Conservation (phyloP, 1,140 invertebrate genomes). For the Zaprionus camerounensis region DNA sequence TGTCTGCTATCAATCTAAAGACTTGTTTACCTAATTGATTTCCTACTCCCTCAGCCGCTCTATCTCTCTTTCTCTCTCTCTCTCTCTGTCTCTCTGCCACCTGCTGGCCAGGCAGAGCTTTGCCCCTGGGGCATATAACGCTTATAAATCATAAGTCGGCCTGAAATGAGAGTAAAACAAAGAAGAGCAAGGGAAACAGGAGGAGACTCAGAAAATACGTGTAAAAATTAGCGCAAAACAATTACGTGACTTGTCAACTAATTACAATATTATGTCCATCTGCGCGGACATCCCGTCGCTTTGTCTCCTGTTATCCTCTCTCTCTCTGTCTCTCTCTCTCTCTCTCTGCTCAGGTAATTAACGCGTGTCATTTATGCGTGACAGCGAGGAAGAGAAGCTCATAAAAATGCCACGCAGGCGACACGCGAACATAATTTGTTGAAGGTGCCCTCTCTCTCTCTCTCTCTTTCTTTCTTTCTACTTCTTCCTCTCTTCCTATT, state of each 20-base stretch:
- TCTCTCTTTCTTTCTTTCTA: not conserved
- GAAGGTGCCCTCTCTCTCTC: slow-evolving; percentile 30
- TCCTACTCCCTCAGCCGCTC: not conserved
- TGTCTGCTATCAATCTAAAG: slow-evolving; percentile 20
- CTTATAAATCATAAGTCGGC: slow-evolving; percentile 29
- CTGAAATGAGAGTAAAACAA: slow-evolving; percentile 17
- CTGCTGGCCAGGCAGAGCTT: not conserved
- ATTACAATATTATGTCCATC: slow-evolving; percentile 76
- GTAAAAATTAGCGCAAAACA: slow-evolving; percentile 68
- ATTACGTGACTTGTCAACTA: slow-evolving; percentile 80
- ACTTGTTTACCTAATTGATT: slow-evolving; percentile 20
- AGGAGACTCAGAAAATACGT: not conserved
- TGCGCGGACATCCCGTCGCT: slow-evolving; percentile 30
- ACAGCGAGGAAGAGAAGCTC: slow-evolving; percentile 51
- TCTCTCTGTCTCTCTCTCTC: not conserved
- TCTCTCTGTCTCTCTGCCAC: not conserved
- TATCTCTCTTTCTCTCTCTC: not conserved
- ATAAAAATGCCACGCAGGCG: slow-evolving; percentile 70
- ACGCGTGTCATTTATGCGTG: slow-evolving; percentile 76
- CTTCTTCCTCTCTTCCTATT: not conserved
- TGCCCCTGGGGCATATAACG: slow-evolving; percentile 6
- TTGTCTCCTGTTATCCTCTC: slow-evolving; percentile 28
- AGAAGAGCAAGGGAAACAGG: not conserved
- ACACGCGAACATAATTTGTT: slow-evolving; percentile 78
- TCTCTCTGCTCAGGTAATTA: slow-evolving; percentile 58